These are phyloP conservation scores for Oryzias javanicus DNA, from an alignment of 2,113 vertebrate genomes.

Conservation along the genomic window DNA sequence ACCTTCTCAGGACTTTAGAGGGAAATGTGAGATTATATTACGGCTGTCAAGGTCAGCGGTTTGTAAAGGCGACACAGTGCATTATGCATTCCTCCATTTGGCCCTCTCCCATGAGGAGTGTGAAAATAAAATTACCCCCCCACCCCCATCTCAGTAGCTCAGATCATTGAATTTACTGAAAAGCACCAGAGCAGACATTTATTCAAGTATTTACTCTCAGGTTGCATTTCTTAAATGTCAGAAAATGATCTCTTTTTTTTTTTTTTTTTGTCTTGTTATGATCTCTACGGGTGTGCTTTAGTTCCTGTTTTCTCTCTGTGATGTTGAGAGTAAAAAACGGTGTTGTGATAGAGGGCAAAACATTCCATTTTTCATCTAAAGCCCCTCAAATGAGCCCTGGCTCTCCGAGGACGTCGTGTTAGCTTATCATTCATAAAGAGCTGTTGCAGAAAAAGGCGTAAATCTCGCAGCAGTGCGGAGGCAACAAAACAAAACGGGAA, in stretches of 20 bases:
- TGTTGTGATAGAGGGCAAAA: constrained; percentile 50
- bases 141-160: constrained; percentile 18
- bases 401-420: constrained; percentile 33
- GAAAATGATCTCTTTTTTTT: constrained; percentile 27
- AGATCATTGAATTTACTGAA: constrained; percentile 67
- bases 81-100: constrained; percentile 54
- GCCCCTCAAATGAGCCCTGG: constrained; percentile 19
- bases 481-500: constrained; percentile 46
- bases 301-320: constrained; percentile 45
- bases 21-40: constrained; percentile 54
- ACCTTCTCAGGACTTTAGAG: constrained; percentile 17
- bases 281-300: constrained; percentile 43
- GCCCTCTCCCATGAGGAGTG: constrained; percentile 44
- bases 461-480: constrained; percentile 40
- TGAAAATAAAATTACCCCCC: constrained; percentile 66
- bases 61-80: constrained; percentile 44
- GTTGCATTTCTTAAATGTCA: constrained; percentile 69
- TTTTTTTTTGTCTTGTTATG: constrained; percentile 37
- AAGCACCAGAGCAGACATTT: constrained; percentile 57
- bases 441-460: constrained; percentile 50
- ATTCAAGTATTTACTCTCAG: constrained; percentile 63
- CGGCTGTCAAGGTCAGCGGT: constrained; percentile 58
- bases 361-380: constrained; percentile 35
- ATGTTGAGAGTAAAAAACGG: constrained; percentile 47
- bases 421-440: constrained; percentile 52